Evolutionary conservation across 2,113 vertebrate species (phyloP).

Genomic region (Stercorarius parasiticus): DNA sequence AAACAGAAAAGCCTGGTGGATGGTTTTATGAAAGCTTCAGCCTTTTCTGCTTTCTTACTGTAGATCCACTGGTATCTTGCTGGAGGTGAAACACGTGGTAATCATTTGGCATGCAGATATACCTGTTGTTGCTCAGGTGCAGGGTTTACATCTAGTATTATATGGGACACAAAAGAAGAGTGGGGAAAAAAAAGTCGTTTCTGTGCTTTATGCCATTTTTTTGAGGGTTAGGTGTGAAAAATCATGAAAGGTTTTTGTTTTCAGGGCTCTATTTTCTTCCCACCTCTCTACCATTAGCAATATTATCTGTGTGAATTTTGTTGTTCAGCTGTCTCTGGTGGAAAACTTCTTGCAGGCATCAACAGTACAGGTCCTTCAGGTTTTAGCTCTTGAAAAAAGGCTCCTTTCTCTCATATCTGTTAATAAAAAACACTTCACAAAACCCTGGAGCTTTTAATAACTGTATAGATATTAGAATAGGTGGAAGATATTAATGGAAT

Average conservation of each 20-base stretch:
- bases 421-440: conserved; percentile 33
- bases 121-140: not conserved
- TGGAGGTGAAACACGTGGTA: not conserved
- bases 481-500: not conserved
- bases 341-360: not conserved
- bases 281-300: not conserved
- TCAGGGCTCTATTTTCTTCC: not conserved
- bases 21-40: not conserved
- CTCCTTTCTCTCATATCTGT: not conserved
- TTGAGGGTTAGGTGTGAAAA: not conserved
- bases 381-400: conserved; percentile 8
- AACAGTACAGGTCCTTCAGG: not conserved
- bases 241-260: not conserved
- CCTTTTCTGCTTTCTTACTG: not conserved
- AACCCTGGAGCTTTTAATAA: conserved; percentile 43
- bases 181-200: not conserved
- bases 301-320: not conserved
- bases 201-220: not conserved
- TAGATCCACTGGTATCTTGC: not conserved
- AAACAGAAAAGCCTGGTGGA: not conserved
- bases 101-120: not conserved
- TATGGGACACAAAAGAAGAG: not conserved
- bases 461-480: not conserved
- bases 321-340: not conserved
- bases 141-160: not conserved